Evolutionary conservation across 2,113 vertebrate species (phyloP).

Genomic region (Mus pahari): DNA sequence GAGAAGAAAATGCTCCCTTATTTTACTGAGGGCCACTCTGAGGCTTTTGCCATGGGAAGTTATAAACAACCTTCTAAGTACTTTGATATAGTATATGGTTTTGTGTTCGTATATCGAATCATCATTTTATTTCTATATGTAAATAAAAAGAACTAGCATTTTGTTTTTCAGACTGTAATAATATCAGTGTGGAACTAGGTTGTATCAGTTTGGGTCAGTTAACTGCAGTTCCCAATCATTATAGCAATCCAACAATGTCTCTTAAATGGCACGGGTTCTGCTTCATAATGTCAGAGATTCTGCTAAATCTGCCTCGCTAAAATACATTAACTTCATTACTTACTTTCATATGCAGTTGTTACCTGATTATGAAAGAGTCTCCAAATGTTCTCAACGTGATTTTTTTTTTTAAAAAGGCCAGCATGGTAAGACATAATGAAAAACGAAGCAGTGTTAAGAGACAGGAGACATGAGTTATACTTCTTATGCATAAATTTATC

Average conservation of each 20-base stretch:
- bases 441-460: not conserved
- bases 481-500: not conserved
- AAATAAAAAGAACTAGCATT: not conserved
- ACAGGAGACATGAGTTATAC: not conserved
- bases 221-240: not conserved
- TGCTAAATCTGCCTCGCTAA: constrained; percentile 38
- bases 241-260: not conserved
- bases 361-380: not conserved
- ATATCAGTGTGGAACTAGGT: constrained; percentile 33
- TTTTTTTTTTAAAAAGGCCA: not conserved
- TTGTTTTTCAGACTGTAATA: constrained; percentile 34
- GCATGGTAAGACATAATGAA: not conserved
- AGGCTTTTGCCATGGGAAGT: not conserved
- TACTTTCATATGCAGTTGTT: not conserved
- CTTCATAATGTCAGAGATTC: constrained; percentile 15
- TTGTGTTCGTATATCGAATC: not conserved
- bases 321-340: not conserved
- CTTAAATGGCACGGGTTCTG: not conserved
- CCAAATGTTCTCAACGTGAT: not conserved
- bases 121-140: constrained; percentile 36
- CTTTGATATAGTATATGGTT: not conserved
- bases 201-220: constrained; percentile 57
- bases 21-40: not conserved
- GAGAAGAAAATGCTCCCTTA: constrained; percentile 39
- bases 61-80: constrained; percentile 23